phyloP scores from a whole-genome alignment of 2,113 vertebrate genomes.

The Alouatta palliata region DNA sequence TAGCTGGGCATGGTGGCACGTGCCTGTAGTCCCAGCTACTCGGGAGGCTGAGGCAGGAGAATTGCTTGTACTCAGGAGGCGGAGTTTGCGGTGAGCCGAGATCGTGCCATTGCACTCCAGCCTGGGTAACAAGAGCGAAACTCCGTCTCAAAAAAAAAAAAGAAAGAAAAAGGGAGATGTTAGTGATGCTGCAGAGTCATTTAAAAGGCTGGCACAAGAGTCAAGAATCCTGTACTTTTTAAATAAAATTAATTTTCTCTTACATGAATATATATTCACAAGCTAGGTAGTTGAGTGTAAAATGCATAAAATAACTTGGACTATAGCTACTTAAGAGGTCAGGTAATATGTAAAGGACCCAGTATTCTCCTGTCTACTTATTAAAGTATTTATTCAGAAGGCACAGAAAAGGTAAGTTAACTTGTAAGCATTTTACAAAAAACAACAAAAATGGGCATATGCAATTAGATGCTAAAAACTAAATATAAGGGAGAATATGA shows the following conservation, averaged over 20 bases:
- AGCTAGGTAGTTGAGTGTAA: background rate
- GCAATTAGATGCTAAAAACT: background rate
- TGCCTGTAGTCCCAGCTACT: no score
- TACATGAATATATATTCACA: background rate
- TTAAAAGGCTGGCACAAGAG: background rate
- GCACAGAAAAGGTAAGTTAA: background rate
- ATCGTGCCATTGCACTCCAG: no score
- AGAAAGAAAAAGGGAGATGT: background rate
- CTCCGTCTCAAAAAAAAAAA: no score
- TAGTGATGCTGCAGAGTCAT: background rate
- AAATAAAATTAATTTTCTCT: slow-evolving; percentile 47
- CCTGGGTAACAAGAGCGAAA: no score
- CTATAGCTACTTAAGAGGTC: background rate
- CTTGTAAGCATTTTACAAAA: background rate
- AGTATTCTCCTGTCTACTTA: background rate
- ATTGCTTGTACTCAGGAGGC: no score
- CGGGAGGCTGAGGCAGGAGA: no score
- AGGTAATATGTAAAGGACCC: background rate
- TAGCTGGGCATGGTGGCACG: no score
- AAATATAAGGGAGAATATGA: background rate
- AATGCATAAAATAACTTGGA: background rate
- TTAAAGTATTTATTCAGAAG: slow-evolving; percentile 35
- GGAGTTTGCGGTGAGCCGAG: no score
- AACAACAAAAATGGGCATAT: background rate
- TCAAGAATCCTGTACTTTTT: background rate